Percentiles rank a stretch among this genome's conserved stretches.
These are phyloP conservation scores for Sebastes paucispinis DNA, from an alignment of 2,797 vertebrate species.

Conservation along the genomic window DNA sequence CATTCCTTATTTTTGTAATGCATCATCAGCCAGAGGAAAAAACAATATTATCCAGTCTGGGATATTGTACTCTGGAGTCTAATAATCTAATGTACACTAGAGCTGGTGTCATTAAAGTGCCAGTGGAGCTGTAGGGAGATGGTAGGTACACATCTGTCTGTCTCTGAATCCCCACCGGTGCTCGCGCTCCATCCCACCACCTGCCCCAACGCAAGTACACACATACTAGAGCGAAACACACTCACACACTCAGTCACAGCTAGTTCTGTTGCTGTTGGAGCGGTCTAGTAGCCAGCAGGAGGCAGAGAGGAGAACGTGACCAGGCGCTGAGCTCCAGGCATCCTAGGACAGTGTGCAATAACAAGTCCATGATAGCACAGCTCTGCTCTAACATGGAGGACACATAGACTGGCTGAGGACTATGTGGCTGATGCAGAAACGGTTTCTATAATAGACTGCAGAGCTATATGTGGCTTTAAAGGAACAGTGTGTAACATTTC, in stretches of 20 bases:
- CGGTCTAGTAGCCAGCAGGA: constrained; percentile 62
- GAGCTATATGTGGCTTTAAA: neutral
- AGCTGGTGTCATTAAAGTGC: constrained; percentile 79
- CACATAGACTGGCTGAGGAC: constrained; percentile 65
- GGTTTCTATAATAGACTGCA: neutral
- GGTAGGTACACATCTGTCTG: constrained; percentile 71
- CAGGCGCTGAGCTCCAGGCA: constrained; percentile 43
- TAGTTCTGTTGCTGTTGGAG: constrained; percentile 30
- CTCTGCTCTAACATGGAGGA: constrained; percentile 63
- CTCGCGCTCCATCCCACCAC: constrained; percentile 25
- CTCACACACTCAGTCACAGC: neutral
- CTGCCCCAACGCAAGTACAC: constrained; percentile 31
- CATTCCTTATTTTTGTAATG: constrained; percentile 85
- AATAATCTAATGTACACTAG: constrained; percentile 83
- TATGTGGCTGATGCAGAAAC: constrained; percentile 62
- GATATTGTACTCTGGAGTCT: constrained; percentile 83
- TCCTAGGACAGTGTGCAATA: constrained; percentile 61
- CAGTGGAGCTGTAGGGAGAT: constrained; percentile 72
- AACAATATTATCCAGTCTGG: constrained; percentile 83
- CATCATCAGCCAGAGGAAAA: constrained; percentile 83
- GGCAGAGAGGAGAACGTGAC: constrained; percentile 41
- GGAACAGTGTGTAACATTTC: neutral
- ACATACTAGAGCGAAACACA: constrained; percentile 20
- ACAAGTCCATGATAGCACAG: constrained; percentile 52
- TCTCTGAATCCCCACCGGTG: constrained; percentile 53